Evolutionary conservation across 1,140 invertebrate species (phyloP).

Genomic region (Sitobion miscanthi): DNA sequence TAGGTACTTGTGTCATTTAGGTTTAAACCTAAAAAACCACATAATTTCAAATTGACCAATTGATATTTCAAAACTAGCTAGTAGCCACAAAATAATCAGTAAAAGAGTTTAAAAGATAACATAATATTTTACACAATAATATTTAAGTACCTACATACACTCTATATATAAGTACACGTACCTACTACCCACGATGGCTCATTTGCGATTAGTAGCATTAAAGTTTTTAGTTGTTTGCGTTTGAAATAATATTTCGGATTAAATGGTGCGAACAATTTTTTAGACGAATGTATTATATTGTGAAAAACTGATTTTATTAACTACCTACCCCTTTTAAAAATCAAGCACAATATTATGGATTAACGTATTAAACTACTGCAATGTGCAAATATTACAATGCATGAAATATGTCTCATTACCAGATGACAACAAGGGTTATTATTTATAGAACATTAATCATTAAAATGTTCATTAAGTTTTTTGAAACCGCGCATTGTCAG

Average conservation of each 20-base stretch:
- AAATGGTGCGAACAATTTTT: not conserved
- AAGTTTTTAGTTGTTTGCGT: not conserved
- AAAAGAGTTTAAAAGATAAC: not conserved
- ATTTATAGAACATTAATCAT: constrained; percentile 27
- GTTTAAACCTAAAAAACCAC: not conserved
- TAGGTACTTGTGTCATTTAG: not conserved
- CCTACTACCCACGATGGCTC: not conserved
- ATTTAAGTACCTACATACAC: not conserved
- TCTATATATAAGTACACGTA: not conserved
- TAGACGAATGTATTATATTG: not conserved
- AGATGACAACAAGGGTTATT: not conserved
- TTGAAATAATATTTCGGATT: not conserved
- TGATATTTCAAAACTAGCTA: not conserved
- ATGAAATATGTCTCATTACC: not conserved
- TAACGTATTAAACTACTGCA: not conserved
- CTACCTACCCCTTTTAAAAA: not conserved
- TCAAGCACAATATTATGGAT: not conserved
- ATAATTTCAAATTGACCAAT: not conserved
- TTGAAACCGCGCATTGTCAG: not conserved
- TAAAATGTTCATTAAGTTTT: not conserved
- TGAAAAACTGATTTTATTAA: not conserved
- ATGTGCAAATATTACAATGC: not conserved
- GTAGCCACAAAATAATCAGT: not conserved
- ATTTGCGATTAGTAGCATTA: not conserved
- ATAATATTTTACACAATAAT: not conserved